These are phyloP conservation scores for Parnassius orleans DNA, from an alignment of 2,888 invertebrate genomes.

Conservation along the genomic window DNA sequence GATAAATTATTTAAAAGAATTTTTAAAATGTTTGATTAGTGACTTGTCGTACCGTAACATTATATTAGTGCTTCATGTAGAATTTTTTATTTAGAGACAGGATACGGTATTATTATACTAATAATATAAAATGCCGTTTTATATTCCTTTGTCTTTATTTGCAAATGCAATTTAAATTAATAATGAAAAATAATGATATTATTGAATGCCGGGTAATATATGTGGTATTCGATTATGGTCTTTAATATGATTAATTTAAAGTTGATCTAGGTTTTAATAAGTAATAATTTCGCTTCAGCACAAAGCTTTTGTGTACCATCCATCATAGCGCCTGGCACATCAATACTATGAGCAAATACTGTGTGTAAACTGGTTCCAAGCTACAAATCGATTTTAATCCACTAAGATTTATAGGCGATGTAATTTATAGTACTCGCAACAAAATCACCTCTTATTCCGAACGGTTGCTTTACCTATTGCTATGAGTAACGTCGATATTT, in stretches of 20 bases:
- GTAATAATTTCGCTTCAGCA: constrained; percentile 33
- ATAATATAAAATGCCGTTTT: constrained; percentile 4
- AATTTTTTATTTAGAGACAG: constrained; percentile 16
- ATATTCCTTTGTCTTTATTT: constrained; percentile 8
- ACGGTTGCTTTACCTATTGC: constrained; percentile 20
- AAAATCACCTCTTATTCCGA: constrained; percentile 29
- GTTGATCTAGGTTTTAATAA: constrained; percentile 28
- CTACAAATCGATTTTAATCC: constrained; percentile 60
- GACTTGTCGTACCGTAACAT: constrained; percentile 27
- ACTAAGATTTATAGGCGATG: constrained; percentile 52
- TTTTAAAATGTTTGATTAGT: constrained; percentile 46
- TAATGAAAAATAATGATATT: neutral
- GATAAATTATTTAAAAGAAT: constrained; percentile 47
- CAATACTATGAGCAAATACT: constrained; percentile 64
- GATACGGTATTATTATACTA: constrained; percentile 12
- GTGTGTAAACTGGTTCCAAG: constrained; percentile 51
- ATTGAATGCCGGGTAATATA: constrained; percentile 2
- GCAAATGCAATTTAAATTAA: neutral
- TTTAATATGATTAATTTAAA: constrained; percentile 24
- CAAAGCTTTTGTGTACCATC: constrained; percentile 46
- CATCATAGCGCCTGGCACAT: constrained; percentile 59
- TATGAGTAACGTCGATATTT: constrained; percentile 16
- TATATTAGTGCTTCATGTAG: neutral
- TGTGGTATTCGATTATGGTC: constrained; percentile 22
- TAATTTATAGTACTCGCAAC: constrained; percentile 48